Conservation (phyloP, 2,888 invertebrate species). For the Nemoura dubitans region DNA sequence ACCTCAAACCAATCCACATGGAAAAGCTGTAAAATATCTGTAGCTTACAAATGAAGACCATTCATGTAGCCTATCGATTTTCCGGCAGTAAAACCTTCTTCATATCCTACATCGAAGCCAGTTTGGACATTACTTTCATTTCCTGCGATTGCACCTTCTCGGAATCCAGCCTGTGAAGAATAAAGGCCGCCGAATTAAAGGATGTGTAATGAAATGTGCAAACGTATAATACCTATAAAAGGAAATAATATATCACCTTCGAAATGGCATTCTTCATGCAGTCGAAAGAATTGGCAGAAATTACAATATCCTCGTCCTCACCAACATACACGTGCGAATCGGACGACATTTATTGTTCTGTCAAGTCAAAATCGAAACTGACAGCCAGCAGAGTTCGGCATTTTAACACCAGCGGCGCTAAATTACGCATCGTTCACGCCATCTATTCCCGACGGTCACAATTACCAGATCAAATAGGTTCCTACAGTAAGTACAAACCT, state of each 20-base stretch:
- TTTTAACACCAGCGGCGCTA: no score
- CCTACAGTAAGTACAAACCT: no score
- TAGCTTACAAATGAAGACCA: not conserved
- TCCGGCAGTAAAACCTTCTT: conserved; percentile 24
- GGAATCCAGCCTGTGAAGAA: conserved; percentile 16
- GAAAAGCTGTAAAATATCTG: no score
- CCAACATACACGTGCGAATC: not conserved
- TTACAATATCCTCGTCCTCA: not conserved
- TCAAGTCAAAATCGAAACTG: not conserved
- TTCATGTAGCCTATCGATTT: not conserved
- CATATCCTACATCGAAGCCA: conserved; percentile 17
- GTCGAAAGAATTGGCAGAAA: not conserved
- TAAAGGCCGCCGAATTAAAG: no score
- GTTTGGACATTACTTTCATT: not conserved
- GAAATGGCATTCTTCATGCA: not conserved
- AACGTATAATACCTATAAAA: not conserved
- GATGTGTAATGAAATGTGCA: no score
- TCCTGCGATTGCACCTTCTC: conserved; percentile 23
- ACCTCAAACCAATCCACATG: no score
- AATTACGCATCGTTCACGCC: no score
- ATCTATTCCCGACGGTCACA: no score
- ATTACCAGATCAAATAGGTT: no score
- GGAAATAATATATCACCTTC: not conserved
- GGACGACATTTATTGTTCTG: not conserved
- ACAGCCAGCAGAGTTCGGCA: not conserved